Percentiles rank a stretch among this genome's conserved stretches.
Evolutionary conservation across 2,888 invertebrate species (phyloP).

Genomic region (Prosopocoilus inquinatus): DNA sequence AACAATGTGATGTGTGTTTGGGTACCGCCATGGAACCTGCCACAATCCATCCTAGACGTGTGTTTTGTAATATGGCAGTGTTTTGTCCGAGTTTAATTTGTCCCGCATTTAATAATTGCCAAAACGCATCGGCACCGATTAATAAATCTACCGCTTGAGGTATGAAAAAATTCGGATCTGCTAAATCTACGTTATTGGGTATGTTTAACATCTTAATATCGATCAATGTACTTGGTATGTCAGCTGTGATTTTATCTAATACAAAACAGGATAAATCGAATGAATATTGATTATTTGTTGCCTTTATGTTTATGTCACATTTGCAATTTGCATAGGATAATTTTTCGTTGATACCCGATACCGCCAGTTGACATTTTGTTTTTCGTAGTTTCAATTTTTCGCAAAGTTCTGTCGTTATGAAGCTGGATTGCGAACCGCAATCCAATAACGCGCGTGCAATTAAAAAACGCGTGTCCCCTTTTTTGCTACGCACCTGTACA

Average conservation of each 20-base stretch:
- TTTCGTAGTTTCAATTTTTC: background rate
- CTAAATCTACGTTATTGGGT: background rate
- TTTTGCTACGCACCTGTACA: no score
- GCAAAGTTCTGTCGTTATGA: constrained; percentile 17
- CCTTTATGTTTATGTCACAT: background rate
- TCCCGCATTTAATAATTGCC: background rate
- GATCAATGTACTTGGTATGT: no score
- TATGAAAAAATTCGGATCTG: constrained; percentile 7
- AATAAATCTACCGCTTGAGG: background rate
- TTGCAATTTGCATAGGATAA: background rate
- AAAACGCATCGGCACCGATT: constrained; percentile 4
- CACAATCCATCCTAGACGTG: background rate
- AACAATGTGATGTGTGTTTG: background rate
- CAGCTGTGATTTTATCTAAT: no score
- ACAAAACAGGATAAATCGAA: no score
- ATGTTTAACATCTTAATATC: background rate
- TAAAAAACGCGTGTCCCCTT: no score
- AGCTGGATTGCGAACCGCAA: constrained; percentile 24
- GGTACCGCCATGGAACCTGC: background rate
- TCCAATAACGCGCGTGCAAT: constrained; percentile 22
- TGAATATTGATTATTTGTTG: no score
- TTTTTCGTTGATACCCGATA: background rate
- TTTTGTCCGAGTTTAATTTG: background rate
- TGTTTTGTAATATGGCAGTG: background rate
- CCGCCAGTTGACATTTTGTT: background rate